These are phyloP conservation scores for Micronycteris hirsuta DNA, from an alignment of 2,113 vertebrate genomes.

Conservation along the genomic window DNA sequence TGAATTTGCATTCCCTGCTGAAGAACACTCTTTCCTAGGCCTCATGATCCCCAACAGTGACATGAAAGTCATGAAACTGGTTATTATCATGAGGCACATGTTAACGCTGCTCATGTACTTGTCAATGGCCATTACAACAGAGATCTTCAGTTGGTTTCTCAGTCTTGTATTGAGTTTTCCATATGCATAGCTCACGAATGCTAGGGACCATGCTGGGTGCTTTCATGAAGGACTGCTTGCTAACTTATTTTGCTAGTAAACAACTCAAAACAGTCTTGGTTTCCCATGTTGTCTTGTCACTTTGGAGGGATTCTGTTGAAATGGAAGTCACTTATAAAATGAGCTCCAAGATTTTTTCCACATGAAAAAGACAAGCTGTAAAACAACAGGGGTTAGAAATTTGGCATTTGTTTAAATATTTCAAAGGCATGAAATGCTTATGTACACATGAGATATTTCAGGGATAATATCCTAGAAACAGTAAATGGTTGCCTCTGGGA, in stretches of 20 bases:
- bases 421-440: neutral
- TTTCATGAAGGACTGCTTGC: neutral
- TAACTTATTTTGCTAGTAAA: neutral
- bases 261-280: neutral
- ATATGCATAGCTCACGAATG: neutral
- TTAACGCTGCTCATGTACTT: neutral
- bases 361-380: neutral
- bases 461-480: neutral
- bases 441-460: neutral
- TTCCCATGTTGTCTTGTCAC: neutral
- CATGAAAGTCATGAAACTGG: neutral
- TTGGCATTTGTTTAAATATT: neutral
- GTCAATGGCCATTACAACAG: neutral
- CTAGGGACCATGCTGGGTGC: neutral
- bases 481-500: neutral
- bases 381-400: neutral
- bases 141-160: neutral
- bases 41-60: neutral
- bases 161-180: neutral
- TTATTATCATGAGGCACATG: neutral
- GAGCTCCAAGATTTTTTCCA: neutral
- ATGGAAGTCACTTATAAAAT: neutral
- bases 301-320: constrained; percentile 1
- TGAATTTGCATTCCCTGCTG: neutral
- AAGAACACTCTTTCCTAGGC: neutral